phyloP scores from a whole-genome alignment of 64 coral and sea anemone species.

The Montipora efflorescens region DNA sequence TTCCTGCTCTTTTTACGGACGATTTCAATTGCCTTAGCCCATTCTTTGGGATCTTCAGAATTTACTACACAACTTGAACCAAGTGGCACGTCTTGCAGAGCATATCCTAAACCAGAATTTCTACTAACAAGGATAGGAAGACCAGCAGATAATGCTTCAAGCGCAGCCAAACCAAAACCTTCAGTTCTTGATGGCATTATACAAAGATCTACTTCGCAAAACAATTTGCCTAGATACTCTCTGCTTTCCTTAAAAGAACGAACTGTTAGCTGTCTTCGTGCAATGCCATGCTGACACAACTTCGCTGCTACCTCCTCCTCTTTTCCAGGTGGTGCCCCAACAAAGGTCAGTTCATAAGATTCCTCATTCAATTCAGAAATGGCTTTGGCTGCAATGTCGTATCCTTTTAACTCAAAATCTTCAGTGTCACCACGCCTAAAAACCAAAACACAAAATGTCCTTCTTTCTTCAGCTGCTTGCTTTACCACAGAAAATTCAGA shows the following conservation, averaged over 20 bases:
- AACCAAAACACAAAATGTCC: too few species aligned
- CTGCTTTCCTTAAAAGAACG: slow-evolving; percentile 5
- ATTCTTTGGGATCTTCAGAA: background rate
- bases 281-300: background rate
- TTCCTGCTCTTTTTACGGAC: background rate
- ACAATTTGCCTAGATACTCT: background rate
- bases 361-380: background rate
- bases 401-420: too few species aligned
- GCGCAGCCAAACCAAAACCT: background rate
- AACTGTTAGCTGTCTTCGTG: background rate
- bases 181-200: slow-evolving; percentile 47
- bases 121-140: slow-evolving; percentile 21
- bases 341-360: slow-evolving; percentile 8
- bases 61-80: background rate
- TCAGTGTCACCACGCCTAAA: too few species aligned
- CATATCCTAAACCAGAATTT: slow-evolving; percentile 9
- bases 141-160: slow-evolving; percentile 31
- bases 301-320: background rate
- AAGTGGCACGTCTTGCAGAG: background rate
- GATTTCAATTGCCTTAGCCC: background rate
- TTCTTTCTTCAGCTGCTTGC: too few species aligned
- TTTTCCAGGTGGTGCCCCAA: background rate
- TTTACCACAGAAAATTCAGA: too few species aligned
- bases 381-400: too few species aligned
- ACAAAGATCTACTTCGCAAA: slow-evolving; percentile 31